Base-by-base conservation (phyloP, 1,140 invertebrate species). In the Drosophila biarmipes region DNA sequence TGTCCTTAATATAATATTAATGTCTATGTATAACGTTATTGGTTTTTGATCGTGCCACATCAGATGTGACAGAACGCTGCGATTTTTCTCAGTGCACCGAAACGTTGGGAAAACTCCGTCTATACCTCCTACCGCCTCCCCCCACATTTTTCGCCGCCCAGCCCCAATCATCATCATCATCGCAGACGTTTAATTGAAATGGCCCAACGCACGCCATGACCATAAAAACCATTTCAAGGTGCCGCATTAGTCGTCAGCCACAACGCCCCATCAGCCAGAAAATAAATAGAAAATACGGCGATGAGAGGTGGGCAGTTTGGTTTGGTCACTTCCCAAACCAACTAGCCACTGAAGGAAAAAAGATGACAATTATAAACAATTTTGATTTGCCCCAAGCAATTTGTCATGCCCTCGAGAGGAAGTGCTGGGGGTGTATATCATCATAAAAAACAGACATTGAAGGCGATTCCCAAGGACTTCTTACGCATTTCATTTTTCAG, bases 321-420 rank as follows among this genome's bases (percentile, higher is more conserved):
- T 7, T 49, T 27, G 45, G 27, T 35, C 56, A 38, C 37, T 56
- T 62, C 37, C 27, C 52, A 29, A 29, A 27, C 48, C 17, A 34
- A 12, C 8, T 19, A 19, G 7, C 38, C 21, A 10, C 35, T 3
- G 15, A 6, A 21, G 40, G 31, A 17, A n/a, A 48, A 72, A 73
- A 40, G 59, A 87, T 81, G 82, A 86, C 81, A 86, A 86, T 86
- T 86, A 86, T 86, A 87, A 86, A 86, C 61, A 81, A 86, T 86
- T 86, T 86, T 81, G 78, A 71, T 86, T 85, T 55, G 73, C 67
- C 57, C 57, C 57, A n/a, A 73, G 58, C 78, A 46, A 81, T 86
- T 81, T 86, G 68, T 86, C 66, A 74, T 21, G 35, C 58, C 68
- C 29, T 62, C 55, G 48, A 58, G 66, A 61, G 73, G 71, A 31